Conservation (phyloP, 92 coral and sea anemone genomes). For the Montipora capitata region DNA sequence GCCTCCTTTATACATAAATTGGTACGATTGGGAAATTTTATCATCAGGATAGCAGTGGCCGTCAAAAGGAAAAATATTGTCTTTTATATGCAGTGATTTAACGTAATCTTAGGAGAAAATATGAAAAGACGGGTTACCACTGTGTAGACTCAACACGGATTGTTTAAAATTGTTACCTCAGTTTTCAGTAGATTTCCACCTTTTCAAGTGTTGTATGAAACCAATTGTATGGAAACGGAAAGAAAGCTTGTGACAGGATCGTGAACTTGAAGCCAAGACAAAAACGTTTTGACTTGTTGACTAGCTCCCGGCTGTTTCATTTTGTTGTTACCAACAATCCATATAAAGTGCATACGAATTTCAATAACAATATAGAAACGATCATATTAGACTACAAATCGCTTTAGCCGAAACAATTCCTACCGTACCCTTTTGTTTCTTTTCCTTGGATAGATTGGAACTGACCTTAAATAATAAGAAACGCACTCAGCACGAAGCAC, state of each 20-base stretch:
- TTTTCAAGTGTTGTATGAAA: background rate
- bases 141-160: background rate
- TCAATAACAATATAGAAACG: background rate
- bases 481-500: background rate
- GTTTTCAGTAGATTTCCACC: background rate
- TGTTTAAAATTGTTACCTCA: background rate
- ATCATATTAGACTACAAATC: background rate
- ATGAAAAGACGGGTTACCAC: too few species aligned
- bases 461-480: background rate
- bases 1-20: too few species aligned
- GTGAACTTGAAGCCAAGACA: background rate
- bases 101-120: too few species aligned
- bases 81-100: too few species aligned
- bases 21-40: too few species aligned
- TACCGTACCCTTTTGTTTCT: background rate
- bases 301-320: too few species aligned
- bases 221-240: background rate
- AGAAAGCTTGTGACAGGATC: background rate
- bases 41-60: too few species aligned
- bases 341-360: background rate
- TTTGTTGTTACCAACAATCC: too few species aligned
- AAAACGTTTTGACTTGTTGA: background rate
- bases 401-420: conserved; percentile 12
- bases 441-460: background rate
- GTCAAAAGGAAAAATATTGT: too few species aligned